Evolutionary conservation across 2,113 vertebrate genomes (phyloP), one percentile per base, ranked within the genome.

Genomic region (Microtus ochrogaster): DNA sequence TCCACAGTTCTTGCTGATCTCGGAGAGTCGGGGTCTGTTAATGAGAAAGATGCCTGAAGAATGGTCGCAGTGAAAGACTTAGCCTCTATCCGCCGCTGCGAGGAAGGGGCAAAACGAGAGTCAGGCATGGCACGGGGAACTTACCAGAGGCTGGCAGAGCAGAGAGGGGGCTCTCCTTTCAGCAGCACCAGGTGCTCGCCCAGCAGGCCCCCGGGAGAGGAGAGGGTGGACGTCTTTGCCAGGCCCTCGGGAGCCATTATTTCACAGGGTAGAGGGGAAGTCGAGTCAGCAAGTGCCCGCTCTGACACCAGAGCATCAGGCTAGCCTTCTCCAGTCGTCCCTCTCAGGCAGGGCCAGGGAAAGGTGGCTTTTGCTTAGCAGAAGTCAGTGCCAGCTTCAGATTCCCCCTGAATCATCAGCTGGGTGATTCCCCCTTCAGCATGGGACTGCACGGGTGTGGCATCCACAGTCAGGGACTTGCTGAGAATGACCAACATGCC

Each of bases 41-140:
- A 58, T 17, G 94, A 70, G 89, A 70, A 90, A 89, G 76, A 84
- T 88, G 90, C 73, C 85, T 36, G 68, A 79, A 82, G 91, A 91
- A 89, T 82, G 82, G 55, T 70, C 61, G 70, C 39, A 10, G 26
- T 87, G 86, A 81, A 33, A 95, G 83, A 78, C 78, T 81, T 21
- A 96, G 63, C 89, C 83, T 92, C 39, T 33, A 6, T 13, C 49
- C 12, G 3, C 9, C 36, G 77, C 77, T 14, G 2, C 11, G 76
- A 94, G 85, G 84, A 78, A 77, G n/a, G 58, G 21, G 61, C 76
- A 8, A 65, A 17, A 26, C 47, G 2, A 44, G 77, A 79, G 49
- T 65, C 4, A 8, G 74, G 58, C 79, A 13, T 7, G 61, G n/a
- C 78, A 44, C 0, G 0, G 7, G 24, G 7, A 26, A 21, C n/a